phyloP scores from a whole-genome alignment of 92 coral and sea anemone species.

The Epizoanthus rinbou region DNA sequence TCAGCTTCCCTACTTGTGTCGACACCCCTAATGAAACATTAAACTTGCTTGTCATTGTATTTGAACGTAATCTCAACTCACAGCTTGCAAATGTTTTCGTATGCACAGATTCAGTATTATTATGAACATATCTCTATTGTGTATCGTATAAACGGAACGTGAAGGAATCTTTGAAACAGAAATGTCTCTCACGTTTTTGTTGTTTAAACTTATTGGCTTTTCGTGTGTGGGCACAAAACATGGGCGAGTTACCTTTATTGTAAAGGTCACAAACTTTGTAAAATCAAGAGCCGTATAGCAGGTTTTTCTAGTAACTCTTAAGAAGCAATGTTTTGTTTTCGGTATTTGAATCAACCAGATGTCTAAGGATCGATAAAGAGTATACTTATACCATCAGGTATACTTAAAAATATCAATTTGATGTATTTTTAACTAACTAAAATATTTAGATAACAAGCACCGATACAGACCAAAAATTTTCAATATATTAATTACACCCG shows the following conservation, averaged over 20 bases:
- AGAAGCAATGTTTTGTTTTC: background rate
- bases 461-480: background rate
- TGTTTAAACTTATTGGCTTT: constrained; percentile 11
- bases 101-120: no score
- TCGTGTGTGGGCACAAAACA: background rate
- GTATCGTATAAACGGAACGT: no score
- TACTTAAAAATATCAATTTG: no score
- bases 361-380: background rate
- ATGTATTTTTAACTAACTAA: no score
- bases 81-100: no score
- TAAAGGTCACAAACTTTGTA: background rate
- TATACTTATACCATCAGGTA: no score
- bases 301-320: background rate
- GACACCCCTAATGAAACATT: no score
- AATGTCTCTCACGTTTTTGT: background rate
- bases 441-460: background rate
- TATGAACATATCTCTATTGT: no score
- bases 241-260: background rate
- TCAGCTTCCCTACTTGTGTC: no score
- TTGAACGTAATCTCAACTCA: background rate
- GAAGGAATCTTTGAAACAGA: no score
- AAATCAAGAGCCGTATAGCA: background rate
- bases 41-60: background rate
- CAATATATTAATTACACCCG: background rate
- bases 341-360: background rate